Evolutionary conservation across 2,113 vertebrate genomes (phyloP).

Genomic region (Phainopepla nitens): DNA sequence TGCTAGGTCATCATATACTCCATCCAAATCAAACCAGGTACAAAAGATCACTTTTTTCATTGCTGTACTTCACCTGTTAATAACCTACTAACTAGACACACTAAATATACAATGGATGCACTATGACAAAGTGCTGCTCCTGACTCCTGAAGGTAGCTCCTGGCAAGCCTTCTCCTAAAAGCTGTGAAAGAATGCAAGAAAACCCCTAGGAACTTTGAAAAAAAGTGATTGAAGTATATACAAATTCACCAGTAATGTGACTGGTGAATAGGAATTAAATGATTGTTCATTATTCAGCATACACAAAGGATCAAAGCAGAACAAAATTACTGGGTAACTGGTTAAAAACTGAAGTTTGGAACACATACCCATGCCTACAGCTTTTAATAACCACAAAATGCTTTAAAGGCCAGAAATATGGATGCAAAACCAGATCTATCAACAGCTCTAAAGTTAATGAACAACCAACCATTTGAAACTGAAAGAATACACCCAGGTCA

Average conservation of each 20-base stretch:
- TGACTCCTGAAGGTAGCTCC: not conserved
- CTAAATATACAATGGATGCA: not conserved
- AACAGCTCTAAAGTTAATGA: conserved; percentile 15
- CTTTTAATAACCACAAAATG: not conserved
- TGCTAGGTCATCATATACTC: not conserved
- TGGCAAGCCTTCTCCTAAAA: not conserved
- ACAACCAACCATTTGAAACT: not conserved
- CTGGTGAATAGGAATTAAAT: not conserved
- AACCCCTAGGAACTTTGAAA: not conserved
- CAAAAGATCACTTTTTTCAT: not conserved
- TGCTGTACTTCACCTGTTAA: not conserved
- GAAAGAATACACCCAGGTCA: not conserved
- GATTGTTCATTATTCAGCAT: not conserved
- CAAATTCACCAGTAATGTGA: not conserved
- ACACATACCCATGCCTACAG: not conserved
- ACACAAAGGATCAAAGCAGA: not conserved
- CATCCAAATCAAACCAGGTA: not conserved
- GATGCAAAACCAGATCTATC: not conserved
- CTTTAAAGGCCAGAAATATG: not conserved
- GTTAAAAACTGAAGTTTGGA: not conserved
- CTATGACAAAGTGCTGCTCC: not conserved
- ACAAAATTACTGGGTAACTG: not conserved
- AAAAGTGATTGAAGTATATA: not conserved
- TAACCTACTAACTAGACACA: not conserved
- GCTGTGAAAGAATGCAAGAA: not conserved